Conservation (phyloP, 37 sponge, comb jelly and placozoan species). For the Spongilla lacustris region DNA sequence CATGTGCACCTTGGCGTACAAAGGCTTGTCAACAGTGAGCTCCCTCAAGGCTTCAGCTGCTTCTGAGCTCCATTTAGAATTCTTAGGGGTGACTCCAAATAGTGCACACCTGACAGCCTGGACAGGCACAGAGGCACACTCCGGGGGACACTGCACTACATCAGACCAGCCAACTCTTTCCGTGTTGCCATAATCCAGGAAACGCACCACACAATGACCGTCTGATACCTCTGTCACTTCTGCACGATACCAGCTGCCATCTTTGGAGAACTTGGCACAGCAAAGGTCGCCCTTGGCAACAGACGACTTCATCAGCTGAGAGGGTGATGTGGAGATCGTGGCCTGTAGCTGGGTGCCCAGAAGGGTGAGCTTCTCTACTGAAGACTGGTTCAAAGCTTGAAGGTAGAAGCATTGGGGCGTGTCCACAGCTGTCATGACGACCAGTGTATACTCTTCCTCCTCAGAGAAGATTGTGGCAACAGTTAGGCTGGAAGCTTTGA, state of each 20-base stretch:
- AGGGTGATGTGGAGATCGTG: background rate
- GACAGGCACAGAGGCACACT: constrained; percentile 10
- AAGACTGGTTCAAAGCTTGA: background rate
- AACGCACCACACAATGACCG: constrained; percentile 10
- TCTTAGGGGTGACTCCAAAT: background rate
- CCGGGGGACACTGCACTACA: background rate
- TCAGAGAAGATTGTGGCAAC: background rate
- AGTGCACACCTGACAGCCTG: constrained; percentile 24
- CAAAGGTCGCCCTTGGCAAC: constrained; percentile 15
- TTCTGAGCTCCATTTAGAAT: background rate
- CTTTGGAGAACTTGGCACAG: constrained; percentile 29
- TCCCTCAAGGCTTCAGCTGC: constrained; percentile 5
- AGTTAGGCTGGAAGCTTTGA: background rate
- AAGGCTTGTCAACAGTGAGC: background rate
- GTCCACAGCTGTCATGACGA: background rate
- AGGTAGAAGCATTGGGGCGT: background rate
- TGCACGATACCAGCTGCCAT: constrained; percentile 16
- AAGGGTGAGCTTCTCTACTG: background rate
- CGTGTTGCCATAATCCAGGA: constrained; percentile 70
- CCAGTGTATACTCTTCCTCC: background rate
- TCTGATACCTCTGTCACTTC: constrained; percentile 16
- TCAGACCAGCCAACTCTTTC: constrained; percentile 4
- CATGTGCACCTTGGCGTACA: background rate
- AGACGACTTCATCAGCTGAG: background rate
- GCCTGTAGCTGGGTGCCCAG: background rate